Percentiles rank a stretch among this genome's conserved stretches.
Evolutionary conservation across 2,888 invertebrate species (phyloP).

Genomic region (Zaprionus lineosus): DNA sequence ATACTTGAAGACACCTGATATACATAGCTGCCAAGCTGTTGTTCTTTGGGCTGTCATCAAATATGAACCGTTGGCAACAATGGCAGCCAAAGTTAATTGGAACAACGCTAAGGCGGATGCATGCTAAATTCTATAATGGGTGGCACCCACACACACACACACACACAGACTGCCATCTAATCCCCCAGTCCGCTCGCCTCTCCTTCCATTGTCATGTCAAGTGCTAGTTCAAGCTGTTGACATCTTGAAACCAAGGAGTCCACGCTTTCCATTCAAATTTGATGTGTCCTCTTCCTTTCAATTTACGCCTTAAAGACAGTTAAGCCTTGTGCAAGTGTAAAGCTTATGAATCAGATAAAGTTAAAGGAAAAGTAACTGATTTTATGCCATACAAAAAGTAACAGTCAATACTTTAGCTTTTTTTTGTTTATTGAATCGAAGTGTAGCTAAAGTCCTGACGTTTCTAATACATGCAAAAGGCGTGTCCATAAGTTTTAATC

Average conservation of each 20-base stretch:
- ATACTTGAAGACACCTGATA: background rate
- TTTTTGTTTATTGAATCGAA: too few species aligned
- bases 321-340: too few species aligned
- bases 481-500: too few species aligned
- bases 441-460: too few species aligned
- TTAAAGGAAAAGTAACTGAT: too few species aligned
- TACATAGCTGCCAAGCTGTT: slow-evolving; percentile 4
- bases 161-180: background rate
- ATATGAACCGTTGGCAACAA: slow-evolving; percentile 46
- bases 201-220: slow-evolving; percentile 31
- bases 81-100: slow-evolving; percentile 58
- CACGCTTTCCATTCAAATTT: too few species aligned
- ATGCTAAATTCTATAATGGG: slow-evolving; percentile 19
- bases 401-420: too few species aligned
- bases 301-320: background rate
- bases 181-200: background rate
- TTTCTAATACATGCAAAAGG: too few species aligned
- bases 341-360: too few species aligned
- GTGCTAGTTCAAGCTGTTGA: slow-evolving; percentile 21
- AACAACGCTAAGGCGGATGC: slow-evolving; percentile 38
- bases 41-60: slow-evolving; percentile 25
- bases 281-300: too few species aligned
- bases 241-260: slow-evolving; percentile 7
- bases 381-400: too few species aligned
- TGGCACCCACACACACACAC: background rate